These are phyloP conservation scores for Patagioenas fasciata DNA, from an alignment of 2,113 vertebrate species.

Conservation along the genomic window DNA sequence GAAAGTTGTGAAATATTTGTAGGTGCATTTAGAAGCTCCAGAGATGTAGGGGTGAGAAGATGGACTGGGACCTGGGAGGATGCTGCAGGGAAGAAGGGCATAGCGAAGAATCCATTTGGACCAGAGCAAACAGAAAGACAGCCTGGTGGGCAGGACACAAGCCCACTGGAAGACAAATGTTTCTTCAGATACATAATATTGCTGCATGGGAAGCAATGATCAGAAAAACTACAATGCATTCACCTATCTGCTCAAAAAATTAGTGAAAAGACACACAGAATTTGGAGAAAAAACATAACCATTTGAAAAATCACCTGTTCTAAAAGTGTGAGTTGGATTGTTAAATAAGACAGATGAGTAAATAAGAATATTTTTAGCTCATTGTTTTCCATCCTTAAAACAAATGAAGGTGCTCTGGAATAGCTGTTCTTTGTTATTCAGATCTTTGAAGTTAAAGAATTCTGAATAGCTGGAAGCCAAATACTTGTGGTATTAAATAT, in stretches of 20 bases:
- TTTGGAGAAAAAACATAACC: neutral
- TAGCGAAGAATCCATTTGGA: neutral
- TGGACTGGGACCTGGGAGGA: neutral
- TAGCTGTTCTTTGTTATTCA: slow-evolving; percentile 32
- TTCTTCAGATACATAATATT: neutral
- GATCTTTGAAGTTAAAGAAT: slow-evolving; percentile 33
- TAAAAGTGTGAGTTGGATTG: neutral
- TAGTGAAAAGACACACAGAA: neutral
- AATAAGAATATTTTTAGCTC: neutral
- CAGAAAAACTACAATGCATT: neutral
- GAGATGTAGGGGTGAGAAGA: neutral
- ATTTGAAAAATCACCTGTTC: neutral
- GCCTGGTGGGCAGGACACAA: neutral
- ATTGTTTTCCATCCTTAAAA: slow-evolving; percentile 1
- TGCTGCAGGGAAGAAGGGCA: neutral
- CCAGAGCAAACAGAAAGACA: neutral
- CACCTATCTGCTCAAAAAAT: neutral
- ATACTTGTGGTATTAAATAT: slow-evolving; percentile 28
- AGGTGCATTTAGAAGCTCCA: neutral
- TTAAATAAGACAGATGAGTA: neutral
- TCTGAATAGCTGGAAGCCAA: slow-evolving; percentile 41
- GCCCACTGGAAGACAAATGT: neutral
- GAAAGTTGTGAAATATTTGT: neutral
- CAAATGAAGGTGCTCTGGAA: neutral
- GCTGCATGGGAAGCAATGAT: neutral